Conservation (phyloP, 1,140 invertebrate genomes). For the Metaphire vulgaris region DNA sequence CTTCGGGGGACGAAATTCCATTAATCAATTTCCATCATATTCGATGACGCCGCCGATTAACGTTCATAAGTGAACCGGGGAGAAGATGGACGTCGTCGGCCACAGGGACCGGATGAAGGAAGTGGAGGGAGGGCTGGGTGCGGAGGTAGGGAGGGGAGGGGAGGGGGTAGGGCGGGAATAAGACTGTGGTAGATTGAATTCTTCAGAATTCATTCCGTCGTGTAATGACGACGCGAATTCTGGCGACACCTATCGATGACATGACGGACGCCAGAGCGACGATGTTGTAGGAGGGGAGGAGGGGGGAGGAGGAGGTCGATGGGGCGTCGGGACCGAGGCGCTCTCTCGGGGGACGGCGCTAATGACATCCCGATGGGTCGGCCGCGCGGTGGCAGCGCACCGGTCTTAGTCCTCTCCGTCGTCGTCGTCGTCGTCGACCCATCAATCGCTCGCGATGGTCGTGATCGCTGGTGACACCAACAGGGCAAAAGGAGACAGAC, state of each 20-base stretch:
- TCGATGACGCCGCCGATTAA: not conserved
- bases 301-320: too few species aligned
- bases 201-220: not conserved
- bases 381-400: not conserved
- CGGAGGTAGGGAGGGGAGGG: not conserved
- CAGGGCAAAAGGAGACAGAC: not conserved
- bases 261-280: not conserved
- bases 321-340: too few species aligned
- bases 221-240: not conserved
- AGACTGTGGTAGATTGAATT: not conserved
- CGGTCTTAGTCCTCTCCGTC: not conserved
- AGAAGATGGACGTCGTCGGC: not conserved
- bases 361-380: not conserved
- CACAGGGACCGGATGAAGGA: not conserved
- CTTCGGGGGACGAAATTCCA: not conserved
- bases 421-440: not conserved
- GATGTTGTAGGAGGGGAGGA: not conserved
- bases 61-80: too few species aligned
- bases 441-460: not conserved
- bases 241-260: not conserved
- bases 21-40: slow-evolving; percentile 1
- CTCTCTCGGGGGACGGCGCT: not conserved
- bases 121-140: not conserved
- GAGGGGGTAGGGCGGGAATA: not conserved
- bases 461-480: too few species aligned